These are phyloP conservation scores for Eurystomus gularis DNA, from an alignment of 2,113 vertebrate genomes.

Conservation along the genomic window DNA sequence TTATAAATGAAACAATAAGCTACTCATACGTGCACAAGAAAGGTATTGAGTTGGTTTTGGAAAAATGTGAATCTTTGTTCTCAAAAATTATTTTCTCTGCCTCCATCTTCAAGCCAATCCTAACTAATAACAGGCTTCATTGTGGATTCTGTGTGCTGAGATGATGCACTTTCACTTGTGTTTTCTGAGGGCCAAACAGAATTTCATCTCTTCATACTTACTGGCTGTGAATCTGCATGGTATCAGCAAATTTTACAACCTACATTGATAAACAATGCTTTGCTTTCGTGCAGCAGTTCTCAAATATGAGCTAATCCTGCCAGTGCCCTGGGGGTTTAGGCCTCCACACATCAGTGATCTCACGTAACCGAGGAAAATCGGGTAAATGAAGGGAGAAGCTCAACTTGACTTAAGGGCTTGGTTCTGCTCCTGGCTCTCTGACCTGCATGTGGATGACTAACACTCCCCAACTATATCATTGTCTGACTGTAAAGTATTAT, in stretches of 20 bases:
- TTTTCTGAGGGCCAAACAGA: constrained; percentile 13
- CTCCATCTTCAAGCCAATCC: not conserved
- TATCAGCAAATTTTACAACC: constrained; percentile 46
- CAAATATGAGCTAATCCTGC: constrained; percentile 22
- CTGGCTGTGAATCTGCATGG: not conserved
- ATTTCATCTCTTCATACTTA: constrained; percentile 16
- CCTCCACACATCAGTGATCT: constrained; percentile 45
- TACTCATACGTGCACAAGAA: not conserved
- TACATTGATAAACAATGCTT: constrained; percentile 36
- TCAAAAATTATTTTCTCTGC: not conserved
- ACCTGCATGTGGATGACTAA: constrained; percentile 12
- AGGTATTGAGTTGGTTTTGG: not conserved
- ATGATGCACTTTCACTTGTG: not conserved
- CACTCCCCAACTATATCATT: not conserved
- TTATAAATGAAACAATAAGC: not conserved
- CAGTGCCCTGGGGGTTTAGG: not conserved
- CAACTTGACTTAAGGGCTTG: not conserved
- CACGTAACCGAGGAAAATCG: constrained; percentile 37
- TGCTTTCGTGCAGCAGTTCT: constrained; percentile 20
- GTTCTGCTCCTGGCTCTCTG: constrained; percentile 4
- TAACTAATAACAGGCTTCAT: not conserved
- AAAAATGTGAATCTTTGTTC: not conserved
- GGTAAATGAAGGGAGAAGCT: constrained; percentile 50
- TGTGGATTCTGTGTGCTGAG: not conserved
- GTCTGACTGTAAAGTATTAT: not conserved